phyloP scores from a whole-genome alignment of 2,797 vertebrate species.

The Mus spretus region DNA sequence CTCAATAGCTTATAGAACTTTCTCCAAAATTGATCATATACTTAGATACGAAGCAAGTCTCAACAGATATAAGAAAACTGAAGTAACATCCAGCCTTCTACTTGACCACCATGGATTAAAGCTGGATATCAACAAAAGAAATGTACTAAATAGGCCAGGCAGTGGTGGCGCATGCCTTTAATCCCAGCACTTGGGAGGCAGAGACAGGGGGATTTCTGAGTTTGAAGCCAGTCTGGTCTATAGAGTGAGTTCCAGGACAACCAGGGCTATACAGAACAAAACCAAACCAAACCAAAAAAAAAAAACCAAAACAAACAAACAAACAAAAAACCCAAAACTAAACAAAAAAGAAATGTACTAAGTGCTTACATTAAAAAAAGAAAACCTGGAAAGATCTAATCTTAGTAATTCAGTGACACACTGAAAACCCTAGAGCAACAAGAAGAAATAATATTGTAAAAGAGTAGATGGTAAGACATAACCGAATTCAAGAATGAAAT shows the following conservation, averaged over 20 bases:
- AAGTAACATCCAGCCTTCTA: neutral
- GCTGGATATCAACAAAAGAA: neutral
- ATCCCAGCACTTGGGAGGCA: too few relatives aligned
- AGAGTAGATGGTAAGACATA: neutral
- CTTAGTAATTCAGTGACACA: neutral
- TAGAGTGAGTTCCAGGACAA: too few relatives aligned
- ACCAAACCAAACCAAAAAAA: too few relatives aligned
- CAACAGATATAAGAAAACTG: neutral
- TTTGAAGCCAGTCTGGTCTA: too few relatives aligned
- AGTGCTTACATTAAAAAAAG: neutral
- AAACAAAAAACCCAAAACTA: too few relatives aligned
- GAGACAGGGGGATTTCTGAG: too few relatives aligned
- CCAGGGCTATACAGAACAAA: too few relatives aligned
- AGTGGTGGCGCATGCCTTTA: too few relatives aligned
- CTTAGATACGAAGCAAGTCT: neutral
- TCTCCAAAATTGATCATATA: neutral
- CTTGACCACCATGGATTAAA: neutral
- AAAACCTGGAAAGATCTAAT: neutral
- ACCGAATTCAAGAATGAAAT: neutral
- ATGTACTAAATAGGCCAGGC: neutral
- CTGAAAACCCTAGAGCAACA: neutral
- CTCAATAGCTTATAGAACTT: neutral
- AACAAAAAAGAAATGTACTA: too few relatives aligned
- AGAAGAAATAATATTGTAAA: neutral
- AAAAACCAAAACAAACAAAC: too few relatives aligned